Conservation (phyloP, 2,113 vertebrate genomes). For the Oreochromis spilurus region DNA sequence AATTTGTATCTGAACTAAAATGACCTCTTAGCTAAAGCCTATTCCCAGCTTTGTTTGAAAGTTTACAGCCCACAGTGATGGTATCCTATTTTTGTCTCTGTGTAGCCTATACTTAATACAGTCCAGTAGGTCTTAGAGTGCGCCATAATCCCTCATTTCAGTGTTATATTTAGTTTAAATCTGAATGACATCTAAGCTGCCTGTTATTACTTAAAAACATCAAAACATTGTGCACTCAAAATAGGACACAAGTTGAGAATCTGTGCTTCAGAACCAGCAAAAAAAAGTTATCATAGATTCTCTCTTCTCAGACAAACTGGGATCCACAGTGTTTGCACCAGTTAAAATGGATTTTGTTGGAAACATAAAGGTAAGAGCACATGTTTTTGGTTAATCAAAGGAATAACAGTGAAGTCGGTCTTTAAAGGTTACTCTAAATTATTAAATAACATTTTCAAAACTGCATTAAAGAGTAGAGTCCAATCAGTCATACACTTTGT, state of each 20-base stretch:
- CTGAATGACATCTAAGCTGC: background rate
- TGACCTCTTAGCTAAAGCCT: background rate
- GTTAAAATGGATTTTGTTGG: conserved; percentile 99
- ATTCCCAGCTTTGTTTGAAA: background rate
- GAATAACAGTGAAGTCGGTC: background rate
- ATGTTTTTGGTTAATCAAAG: background rate
- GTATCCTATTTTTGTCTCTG: background rate
- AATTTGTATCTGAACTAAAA: background rate
- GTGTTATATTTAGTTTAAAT: background rate
- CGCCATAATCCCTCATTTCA: background rate
- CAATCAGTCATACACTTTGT: background rate
- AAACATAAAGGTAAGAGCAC: conserved; percentile 89
- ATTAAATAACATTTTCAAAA: background rate
- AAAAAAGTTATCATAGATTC: conserved; percentile 43
- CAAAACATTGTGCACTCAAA: background rate
- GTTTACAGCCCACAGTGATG: background rate
- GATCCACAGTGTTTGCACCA: conserved; percentile 95
- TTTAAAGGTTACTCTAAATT: background rate
- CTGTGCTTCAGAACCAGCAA: background rate
- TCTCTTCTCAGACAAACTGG: conserved; percentile 89
- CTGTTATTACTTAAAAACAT: background rate
- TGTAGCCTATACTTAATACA: background rate
- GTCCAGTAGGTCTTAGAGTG: background rate
- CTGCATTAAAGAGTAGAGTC: background rate
- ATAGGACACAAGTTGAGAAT: background rate